Conservation (phyloP, 2,113 vertebrate species). For the Cynocephalus volans region DNA sequence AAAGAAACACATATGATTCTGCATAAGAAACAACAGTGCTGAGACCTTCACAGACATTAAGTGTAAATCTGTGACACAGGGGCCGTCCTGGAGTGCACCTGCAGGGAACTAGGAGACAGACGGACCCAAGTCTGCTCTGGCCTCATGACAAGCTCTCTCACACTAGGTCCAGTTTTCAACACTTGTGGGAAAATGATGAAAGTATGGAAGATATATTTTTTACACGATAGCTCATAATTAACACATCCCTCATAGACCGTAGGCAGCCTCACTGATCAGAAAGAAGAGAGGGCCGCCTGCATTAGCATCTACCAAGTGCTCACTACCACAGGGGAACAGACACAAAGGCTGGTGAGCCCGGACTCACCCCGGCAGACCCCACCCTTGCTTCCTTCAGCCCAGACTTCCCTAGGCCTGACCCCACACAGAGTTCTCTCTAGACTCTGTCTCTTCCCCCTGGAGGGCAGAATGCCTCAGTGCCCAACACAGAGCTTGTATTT, state of each 20-base stretch:
- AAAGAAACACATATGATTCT: neutral
- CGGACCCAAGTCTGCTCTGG: too few species aligned
- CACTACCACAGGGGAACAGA: too few species aligned
- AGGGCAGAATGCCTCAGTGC: too few species aligned
- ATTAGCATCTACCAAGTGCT: neutral
- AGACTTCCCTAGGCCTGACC: too few species aligned
- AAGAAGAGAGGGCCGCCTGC: neutral
- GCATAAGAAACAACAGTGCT: neutral
- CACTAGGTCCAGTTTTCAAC: neutral
- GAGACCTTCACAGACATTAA: too few species aligned
- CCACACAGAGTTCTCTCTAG: neutral
- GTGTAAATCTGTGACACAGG: too few species aligned
- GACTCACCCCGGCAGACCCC: neutral
- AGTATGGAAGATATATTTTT: too few species aligned
- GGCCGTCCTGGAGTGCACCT: too few species aligned
- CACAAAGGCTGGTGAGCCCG: neutral
- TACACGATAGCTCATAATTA: neutral
- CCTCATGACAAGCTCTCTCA: neutral
- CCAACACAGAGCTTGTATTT: neutral
- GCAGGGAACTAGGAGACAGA: too few species aligned
- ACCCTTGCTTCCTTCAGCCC: neutral
- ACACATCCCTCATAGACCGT: neutral
- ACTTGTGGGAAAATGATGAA: neutral
- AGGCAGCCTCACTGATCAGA: neutral
- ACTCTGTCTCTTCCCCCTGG: rapidly evolving